Percentiles rank a stretch among this genome's conserved stretches.
Evolutionary conservation across 92 coral and sea anemone species (phyloP).

Genomic region (Muricea muricata): DNA sequence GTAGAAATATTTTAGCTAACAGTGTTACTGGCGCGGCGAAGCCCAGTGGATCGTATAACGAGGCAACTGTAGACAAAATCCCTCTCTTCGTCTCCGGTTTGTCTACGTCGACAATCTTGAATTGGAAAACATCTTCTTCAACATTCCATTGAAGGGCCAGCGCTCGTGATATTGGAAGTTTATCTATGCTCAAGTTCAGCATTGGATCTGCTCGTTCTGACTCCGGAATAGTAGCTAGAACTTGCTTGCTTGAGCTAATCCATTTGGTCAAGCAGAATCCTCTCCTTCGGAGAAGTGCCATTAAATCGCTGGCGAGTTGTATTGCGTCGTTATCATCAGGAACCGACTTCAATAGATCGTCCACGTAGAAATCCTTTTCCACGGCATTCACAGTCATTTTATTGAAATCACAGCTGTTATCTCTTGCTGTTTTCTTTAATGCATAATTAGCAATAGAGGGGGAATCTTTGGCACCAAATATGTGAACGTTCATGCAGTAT

Average conservation of each 20-base stretch:
- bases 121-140: not conserved
- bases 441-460: conserved; percentile 10
- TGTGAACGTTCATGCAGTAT: not conserved
- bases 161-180: not conserved
- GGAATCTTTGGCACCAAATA: conserved; percentile 10
- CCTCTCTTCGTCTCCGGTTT: not conserved
- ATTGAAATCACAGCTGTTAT: not conserved
- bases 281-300: not conserved
- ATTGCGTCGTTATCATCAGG: not conserved
- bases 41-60: not conserved
- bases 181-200: not conserved
- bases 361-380: not conserved
- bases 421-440: not conserved
- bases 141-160: not conserved
- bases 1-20: not conserved
- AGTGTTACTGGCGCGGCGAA: not conserved
- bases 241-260: conserved; percentile 18
- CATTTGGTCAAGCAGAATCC: conserved; percentile 24
- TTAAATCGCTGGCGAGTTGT: not conserved
- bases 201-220: conserved; percentile 36
- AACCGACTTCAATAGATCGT: not conserved
- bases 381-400: not conserved
- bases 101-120: not conserved
- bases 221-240: conserved; percentile 50
- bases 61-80: not conserved